Base-by-base conservation (phyloP, 1,140 invertebrate genomes). In the Vollenhovia emeryi region DNA sequence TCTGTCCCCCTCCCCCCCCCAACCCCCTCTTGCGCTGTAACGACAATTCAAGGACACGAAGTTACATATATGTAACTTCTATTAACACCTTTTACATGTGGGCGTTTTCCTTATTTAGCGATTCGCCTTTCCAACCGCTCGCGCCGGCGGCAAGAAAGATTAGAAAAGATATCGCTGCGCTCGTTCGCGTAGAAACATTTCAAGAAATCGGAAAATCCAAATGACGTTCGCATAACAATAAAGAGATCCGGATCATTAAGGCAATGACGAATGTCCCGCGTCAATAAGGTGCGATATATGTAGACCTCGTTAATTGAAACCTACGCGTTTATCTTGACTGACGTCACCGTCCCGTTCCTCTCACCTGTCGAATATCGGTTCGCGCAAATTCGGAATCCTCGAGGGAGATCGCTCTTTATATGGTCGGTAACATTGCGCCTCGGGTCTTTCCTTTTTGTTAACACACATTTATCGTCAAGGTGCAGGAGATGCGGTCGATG, bases 261-360 rank as follows among this genome's bases (percentile, higher is more conserved):
- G 48, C 24, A 3, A 36, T 15, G n/a, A 36, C 4, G 15, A 40
- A 18, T 71, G n/a, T n/a, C 18, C 5, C 24, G 36, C 52, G 15
- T 43, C 15, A 3, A 24, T n/a, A 50, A 64, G 18, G 7, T 48
- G 40, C 48, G 52, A 60, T 52, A 55, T 55, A 40, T 0, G 30
- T 36, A 43, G 4, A 55, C 40, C 50, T 66, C n/a, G 85, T 55
- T 82, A 76, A 87, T 73, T 48, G 30, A 88, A 90, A 86, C 91
- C 89, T 87, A 91, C 91, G 86, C 89, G 50, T 59, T 45, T 24
- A n/a, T 30, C n/a, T 33, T 9, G 45, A 43, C 82, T 91, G 91
- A 92, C 86, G 87, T 92, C 90, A 92, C 66, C 76, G 45, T 84
- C 30, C 86, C 82, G 86, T 89, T 91, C 90, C 87, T 86, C 68